A percentile compares a stretch with the other conserved stretches of the same genome.
phyloP scores from a whole-genome alignment of 2,113 vertebrate species.

The Indicator indicator region DNA sequence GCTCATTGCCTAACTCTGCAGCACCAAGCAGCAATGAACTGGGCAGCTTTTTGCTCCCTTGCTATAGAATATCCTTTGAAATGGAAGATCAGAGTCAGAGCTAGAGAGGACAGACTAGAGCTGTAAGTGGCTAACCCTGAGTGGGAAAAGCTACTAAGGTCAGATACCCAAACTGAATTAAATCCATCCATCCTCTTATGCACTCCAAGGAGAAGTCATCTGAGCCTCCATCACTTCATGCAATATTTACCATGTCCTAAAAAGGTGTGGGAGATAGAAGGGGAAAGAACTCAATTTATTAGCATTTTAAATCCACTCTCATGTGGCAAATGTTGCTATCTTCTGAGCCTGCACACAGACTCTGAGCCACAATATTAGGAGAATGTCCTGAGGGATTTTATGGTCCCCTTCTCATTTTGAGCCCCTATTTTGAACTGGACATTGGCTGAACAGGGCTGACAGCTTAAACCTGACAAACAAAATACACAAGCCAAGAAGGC shows the following conservation, averaged over 20 bases:
- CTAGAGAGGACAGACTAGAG: not conserved
- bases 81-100: constrained; percentile 30
- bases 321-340: not conserved
- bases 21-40: not conserved
- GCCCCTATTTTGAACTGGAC: not conserved
- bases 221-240: not conserved
- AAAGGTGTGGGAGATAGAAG: not conserved
- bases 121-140: not conserved
- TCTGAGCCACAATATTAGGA: not conserved
- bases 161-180: constrained; percentile 24
- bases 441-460: not conserved
- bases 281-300: not conserved
- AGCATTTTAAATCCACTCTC: constrained; percentile 37
- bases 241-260: constrained; percentile 7
- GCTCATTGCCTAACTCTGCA: constrained; percentile 21
- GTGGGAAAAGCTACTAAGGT: not conserved
- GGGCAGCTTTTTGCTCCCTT: not conserved
- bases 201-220: not conserved
- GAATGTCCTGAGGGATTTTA: not conserved
- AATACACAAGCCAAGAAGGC: not conserved
- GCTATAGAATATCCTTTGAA: constrained; percentile 16
- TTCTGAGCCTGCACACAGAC: not conserved
- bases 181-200: constrained; percentile 28
- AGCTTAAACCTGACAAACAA: not conserved
- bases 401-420: not conserved